Conservation (phyloP, 2,113 vertebrate species). For the Anseranas semipalmata region DNA sequence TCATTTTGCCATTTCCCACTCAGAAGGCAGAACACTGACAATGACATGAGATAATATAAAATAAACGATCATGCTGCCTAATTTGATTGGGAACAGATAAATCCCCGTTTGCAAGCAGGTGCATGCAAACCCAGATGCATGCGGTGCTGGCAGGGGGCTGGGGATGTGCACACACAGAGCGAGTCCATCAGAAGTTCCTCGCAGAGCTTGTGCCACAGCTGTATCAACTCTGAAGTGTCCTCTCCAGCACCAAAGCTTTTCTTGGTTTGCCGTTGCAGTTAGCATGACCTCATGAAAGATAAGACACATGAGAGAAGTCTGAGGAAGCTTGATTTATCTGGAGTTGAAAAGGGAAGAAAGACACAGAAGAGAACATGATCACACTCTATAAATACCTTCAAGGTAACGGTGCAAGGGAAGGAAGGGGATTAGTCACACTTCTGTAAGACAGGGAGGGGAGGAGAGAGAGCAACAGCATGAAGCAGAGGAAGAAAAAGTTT, state of each 20-base stretch:
- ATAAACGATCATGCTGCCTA: accelerated
- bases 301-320: not conserved
- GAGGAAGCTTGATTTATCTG: not conserved
- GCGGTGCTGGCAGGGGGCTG: accelerated
- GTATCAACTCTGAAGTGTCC: not conserved
- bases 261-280: not conserved
- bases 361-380: slow-evolving; percentile 6
- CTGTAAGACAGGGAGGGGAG: not conserved
- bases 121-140: accelerated
- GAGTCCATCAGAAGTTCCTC: not conserved
- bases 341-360: slow-evolving; percentile 4
- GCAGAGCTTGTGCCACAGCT: not conserved
- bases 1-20: not conserved
- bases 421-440: slow-evolving; percentile 56
- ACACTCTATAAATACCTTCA: slow-evolving; percentile 58
- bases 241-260: not conserved
- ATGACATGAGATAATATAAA: not conserved
- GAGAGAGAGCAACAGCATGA: not conserved
- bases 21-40: not conserved
- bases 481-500: not conserved
- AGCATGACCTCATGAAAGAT: not conserved
- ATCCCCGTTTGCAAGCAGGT: accelerated
- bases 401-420: slow-evolving; percentile 7
- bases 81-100: not conserved
- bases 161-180: accelerated